These are phyloP conservation scores for Rhinopithecus roxellana DNA, from an alignment of 2,113 vertebrate genomes.

Conservation along the genomic window DNA sequence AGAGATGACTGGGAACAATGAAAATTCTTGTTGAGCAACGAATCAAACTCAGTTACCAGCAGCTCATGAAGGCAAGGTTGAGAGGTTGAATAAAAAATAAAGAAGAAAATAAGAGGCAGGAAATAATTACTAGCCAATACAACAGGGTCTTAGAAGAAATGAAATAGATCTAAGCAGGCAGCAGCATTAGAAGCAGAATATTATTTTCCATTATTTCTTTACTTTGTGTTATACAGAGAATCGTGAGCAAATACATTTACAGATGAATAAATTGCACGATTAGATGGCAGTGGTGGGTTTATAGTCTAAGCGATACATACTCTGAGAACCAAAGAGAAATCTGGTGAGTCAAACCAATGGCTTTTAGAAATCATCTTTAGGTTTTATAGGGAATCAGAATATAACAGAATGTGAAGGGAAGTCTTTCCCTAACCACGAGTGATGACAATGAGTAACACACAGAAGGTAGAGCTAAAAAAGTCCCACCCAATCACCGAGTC, in stretches of 20 bases:
- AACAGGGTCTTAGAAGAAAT: neutral
- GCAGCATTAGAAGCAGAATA: neutral
- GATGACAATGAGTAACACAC: neutral
- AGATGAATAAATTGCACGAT: neutral
- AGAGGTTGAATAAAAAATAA: neutral
- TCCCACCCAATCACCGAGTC: neutral
- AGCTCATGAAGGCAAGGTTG: neutral
- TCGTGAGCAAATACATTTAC: neutral
- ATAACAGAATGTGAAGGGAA: neutral
- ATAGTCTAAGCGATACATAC: neutral
- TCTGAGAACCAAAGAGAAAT: neutral
- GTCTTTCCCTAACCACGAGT: neutral
- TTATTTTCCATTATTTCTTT: neutral
- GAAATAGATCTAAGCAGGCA: neutral
- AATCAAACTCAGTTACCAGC: neutral
- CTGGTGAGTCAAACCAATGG: neutral
- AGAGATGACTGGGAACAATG: neutral
- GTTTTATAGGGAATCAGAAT: neutral
- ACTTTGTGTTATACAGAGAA: neutral
- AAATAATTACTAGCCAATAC: neutral
- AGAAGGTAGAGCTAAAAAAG: neutral
- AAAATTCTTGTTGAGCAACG: neutral
- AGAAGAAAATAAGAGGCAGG: neutral
- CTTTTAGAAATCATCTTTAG: neutral
- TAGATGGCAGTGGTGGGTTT: neutral